A percentile compares a stretch with the other conserved stretches of the same genome.
These are phyloP conservation scores for Mythimna impura DNA, from an alignment of 2,888 invertebrate species.

Conservation along the genomic window DNA sequence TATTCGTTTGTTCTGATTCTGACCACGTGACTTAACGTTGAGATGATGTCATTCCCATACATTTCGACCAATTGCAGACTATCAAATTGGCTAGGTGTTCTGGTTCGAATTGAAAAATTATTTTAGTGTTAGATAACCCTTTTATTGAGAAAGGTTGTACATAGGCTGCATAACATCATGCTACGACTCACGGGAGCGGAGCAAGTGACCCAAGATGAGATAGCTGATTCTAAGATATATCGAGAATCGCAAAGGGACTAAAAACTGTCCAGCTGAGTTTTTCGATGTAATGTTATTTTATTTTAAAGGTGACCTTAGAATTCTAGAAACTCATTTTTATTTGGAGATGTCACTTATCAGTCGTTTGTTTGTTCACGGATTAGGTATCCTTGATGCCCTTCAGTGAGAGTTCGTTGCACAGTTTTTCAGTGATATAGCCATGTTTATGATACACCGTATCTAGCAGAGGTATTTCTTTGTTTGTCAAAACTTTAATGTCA, in stretches of 20 bases:
- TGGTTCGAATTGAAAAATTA: too few species aligned
- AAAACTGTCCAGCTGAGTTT: neutral
- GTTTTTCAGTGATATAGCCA: neutral
- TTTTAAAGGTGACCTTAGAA: neutral
- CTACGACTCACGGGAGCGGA: too few species aligned
- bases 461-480: neutral
- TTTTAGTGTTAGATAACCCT: too few species aligned
- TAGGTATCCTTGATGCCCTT: slow-evolving; percentile 1
- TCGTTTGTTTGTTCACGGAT: neutral
- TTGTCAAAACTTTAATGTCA: neutral
- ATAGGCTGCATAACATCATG: too few species aligned
- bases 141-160: too few species aligned
- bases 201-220: too few species aligned
- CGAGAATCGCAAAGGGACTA: neutral
- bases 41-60: too few species aligned
- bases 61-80: too few species aligned
- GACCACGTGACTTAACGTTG: too few species aligned
- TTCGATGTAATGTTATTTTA: neutral
- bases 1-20: too few species aligned
- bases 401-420: slow-evolving; percentile 3
- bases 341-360: neutral
- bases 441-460: neutral
- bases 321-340: neutral
- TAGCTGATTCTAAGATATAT: too few species aligned
- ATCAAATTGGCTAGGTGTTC: too few species aligned